Base-by-base conservation (phyloP, 1,140 invertebrate genomes). In the Hestina assimilis region DNA sequence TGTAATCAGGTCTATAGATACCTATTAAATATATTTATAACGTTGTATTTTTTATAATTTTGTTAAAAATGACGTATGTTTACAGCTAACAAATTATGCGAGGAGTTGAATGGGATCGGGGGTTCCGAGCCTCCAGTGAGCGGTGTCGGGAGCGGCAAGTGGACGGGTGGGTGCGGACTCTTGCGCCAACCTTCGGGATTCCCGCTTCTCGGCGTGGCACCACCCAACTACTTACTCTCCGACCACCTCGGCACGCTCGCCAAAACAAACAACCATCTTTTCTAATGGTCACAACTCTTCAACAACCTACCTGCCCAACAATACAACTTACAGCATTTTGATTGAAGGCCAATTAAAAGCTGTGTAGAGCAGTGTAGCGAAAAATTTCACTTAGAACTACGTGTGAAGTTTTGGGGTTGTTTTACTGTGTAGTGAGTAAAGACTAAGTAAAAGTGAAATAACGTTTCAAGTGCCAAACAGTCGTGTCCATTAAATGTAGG, bases 231-330 rank as follows among this genome's bases (percentile, higher is more conserved):
- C 56, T 69, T 87, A 17, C 79, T 87, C 31, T 87, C 84, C 20
- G 84, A 87, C 69, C 84, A 85, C 54, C 80, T 86, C 54, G 84
- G 84, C 19, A 82, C 83, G 11, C 78, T 87, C 47, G 81, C 83
- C 53, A 87, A 87, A 79, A 75, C 83, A 54, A 86, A 86, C 69
- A 88, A 88, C 73, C 85, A 88, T 79, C 85, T 88, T 79, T 88
- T 88, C 81, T 88, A 88, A 88, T 86, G 77, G 76, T 66, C 63
- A 63, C 73, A 78, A 60, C 63, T 52, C 28, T 62, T 69, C 59
- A 50, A 50, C 47, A 50, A 50, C 47, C 47, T 23, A 23, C 33
- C 33, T 50, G 47, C 47, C 33, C 47, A 50, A 12, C 19, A 31
- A 38, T 50, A 40, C 14, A 50, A 26, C 20, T 11, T 46, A 8